Evolutionary conservation across 2,797 vertebrate genomes (phyloP).

Genomic region (Oreochromis mossambicus): DNA sequence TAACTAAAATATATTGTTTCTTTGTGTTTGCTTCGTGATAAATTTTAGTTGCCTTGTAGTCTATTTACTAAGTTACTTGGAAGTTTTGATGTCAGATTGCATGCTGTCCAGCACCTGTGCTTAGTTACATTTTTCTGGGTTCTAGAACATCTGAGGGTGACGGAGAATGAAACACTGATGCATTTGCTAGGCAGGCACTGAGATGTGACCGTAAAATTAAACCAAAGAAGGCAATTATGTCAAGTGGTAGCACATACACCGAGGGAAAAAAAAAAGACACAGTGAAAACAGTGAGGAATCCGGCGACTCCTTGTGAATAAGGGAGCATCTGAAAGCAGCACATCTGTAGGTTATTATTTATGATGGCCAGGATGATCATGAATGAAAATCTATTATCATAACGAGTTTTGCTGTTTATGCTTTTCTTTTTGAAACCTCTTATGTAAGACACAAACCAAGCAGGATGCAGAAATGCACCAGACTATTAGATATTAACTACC

Average conservation of each 20-base stretch:
- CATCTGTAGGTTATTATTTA: background rate
- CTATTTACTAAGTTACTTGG: background rate
- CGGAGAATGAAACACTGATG: background rate
- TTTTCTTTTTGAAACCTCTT: background rate
- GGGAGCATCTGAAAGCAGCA: background rate
- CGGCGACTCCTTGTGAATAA: background rate
- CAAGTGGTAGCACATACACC: background rate
- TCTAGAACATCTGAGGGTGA: background rate
- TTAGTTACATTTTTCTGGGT: background rate
- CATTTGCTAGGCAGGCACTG: background rate
- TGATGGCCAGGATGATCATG: background rate
- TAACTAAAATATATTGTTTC: background rate
- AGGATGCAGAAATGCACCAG: background rate
- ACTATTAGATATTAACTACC: background rate
- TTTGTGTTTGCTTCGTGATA: fast-evolving
- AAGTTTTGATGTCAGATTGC: background rate
- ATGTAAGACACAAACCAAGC: background rate
- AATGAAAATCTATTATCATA: background rate
- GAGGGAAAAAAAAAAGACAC: fast-evolving
- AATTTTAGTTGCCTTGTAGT: background rate
- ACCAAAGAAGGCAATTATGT: background rate
- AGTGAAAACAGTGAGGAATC: background rate
- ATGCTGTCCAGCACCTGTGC: background rate
- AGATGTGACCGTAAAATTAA: background rate
- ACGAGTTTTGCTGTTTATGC: background rate